phyloP scores from a whole-genome alignment of 2,113 vertebrate genomes.

The Lonchura striata region DNA sequence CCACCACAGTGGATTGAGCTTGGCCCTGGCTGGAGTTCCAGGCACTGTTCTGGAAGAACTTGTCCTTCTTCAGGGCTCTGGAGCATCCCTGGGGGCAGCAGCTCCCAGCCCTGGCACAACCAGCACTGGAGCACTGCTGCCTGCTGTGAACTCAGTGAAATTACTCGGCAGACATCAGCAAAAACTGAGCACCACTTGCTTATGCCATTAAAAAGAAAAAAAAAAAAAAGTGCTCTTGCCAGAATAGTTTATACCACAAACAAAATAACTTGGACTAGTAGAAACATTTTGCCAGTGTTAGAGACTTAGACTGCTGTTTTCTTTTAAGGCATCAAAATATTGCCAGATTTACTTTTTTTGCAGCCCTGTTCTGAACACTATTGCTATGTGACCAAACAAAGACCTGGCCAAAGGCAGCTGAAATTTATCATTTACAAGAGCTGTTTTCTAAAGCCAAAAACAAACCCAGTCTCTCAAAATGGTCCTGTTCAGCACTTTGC shows the following conservation, averaged over 20 bases:
- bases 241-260: neutral
- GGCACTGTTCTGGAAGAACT: neutral
- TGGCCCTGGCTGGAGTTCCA: neutral
- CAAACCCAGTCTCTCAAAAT: neutral
- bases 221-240: neutral
- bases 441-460: neutral
- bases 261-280: neutral
- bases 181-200: neutral
- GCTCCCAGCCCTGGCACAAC: neutral
- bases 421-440: neutral
- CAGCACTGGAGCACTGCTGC: neutral
- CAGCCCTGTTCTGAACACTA: neutral
- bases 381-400: neutral
- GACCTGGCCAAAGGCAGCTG: slow-evolving; percentile 9
- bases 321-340: neutral
- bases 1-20: neutral
- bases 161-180: neutral
- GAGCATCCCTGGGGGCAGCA: neutral
- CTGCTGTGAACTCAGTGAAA: neutral
- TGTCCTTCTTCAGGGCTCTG: neutral
- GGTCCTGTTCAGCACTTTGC: neutral
- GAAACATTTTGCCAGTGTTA: neutral
- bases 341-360: neutral
- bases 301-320: neutral
- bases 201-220: neutral